phyloP scores from a whole-genome alignment of 2,113 vertebrate species.

The Gasterosteus aculeatus region DNA sequence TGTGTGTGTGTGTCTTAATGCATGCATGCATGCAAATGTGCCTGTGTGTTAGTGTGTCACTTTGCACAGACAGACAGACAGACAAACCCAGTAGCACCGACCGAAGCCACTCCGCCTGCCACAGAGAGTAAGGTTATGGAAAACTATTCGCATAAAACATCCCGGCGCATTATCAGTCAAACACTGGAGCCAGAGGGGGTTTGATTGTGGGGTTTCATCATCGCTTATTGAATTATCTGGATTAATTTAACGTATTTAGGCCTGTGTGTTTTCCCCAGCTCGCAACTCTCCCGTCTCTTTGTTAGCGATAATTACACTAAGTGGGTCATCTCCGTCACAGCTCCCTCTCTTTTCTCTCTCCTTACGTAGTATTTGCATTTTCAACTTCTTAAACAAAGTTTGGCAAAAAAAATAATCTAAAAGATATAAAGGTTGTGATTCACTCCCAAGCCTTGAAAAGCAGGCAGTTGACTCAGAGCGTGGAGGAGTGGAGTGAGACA shows the following conservation, averaged over 20 bases:
- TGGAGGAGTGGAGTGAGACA: conserved; percentile 66
- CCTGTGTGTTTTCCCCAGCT: conserved; percentile 76
- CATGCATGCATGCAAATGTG: conserved; percentile 35
- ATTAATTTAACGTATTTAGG: conserved; percentile 82
- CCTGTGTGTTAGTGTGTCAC: conserved; percentile 35
- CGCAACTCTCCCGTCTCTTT: conserved; percentile 73
- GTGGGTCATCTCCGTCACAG: conserved; percentile 76
- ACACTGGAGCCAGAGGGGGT: conserved; percentile 70
- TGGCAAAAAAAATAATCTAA: conserved; percentile 39
- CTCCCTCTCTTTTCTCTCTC: conserved; percentile 52
- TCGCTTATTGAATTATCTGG: conserved; percentile 80
- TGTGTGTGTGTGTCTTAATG: conserved; percentile 8
- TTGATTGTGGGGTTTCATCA: conserved; percentile 80
- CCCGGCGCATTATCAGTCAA: conserved; percentile 73
- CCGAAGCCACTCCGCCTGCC: conserved; percentile 35
- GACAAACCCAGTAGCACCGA: conserved; percentile 38
- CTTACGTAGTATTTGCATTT: conserved; percentile 54
- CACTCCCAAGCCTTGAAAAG: conserved; percentile 63
- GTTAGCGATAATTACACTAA: conserved; percentile 80
- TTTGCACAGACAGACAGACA: conserved; percentile 48
- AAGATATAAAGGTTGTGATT: conserved; percentile 70
- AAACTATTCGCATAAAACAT: conserved; percentile 68
- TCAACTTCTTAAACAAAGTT: conserved; percentile 80
- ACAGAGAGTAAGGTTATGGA: conserved; percentile 62
- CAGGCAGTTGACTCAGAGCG: conserved; percentile 72